Evolutionary conservation across 2,888 invertebrate species (phyloP), one percentile per base, ranked within the genome.

Genomic region (Xestia c-nigrum): DNA sequence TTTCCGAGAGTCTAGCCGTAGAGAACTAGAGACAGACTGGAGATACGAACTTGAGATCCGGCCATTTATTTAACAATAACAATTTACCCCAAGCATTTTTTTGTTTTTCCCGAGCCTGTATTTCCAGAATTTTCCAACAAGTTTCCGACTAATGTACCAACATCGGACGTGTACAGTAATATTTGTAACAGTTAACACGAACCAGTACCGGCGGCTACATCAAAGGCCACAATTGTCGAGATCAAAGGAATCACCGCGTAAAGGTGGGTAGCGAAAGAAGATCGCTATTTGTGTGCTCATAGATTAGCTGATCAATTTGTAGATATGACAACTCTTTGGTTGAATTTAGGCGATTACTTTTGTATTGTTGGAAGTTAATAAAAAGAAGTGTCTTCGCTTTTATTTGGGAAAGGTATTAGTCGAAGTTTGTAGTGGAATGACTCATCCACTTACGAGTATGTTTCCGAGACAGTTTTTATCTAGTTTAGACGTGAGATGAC

Each of bases 181-280:
- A 93, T 92, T 91, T 90, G 84, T 88, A 85, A 89, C 88, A 89
- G 89, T 87, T 89, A 93, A 95, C 94, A 92, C 89, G 91, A 94
- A 93, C 91, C 94, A 94, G 94, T 89, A 85, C 81, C 86, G 82
- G 83, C 88, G 88, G 85, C 81, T 69, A 84, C 84, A 86, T 86
- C 85, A 85, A 81, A 86, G 81, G 79, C 71, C 66, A 88, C 91
- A 87, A 90, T 91, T 88, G 93, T 86, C 85, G 85, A 91, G 91
- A 94, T 95, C 94, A 95, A 94, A 95, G 92, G 81, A 72, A 80
- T 47, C 74, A 85, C 88, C 89, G 90, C 89, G 89, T 90, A 87
- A 87, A 86, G 85, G 80, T 84, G 86, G 88, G 90, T 87, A 84
- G 89, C 85, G 87, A 90, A 83, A 76, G 85, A 73, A 88, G 85